These are phyloP conservation scores for Flabesymbios commensalis DNA, from an alignment of 2,888 invertebrate species.

Conservation along the genomic window DNA sequence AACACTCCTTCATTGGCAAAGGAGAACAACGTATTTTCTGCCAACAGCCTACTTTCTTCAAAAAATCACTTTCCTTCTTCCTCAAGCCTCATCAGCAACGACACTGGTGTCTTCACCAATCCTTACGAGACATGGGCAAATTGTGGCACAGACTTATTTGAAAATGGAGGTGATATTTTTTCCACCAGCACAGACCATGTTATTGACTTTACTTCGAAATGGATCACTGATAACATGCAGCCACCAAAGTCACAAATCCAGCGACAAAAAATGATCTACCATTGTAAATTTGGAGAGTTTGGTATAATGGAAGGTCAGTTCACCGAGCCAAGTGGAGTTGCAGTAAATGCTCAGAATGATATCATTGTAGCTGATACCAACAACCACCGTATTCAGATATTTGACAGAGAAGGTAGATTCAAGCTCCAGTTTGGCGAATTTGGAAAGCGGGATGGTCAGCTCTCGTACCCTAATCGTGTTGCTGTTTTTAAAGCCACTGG, in stretches of 20 bases:
- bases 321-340: too few species aligned
- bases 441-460: conserved; percentile 92
- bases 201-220: conserved; percentile 82
- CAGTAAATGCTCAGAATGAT: too few species aligned
- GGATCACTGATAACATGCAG: conserved; percentile 67
- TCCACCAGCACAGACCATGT: too few species aligned
- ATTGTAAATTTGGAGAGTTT: too few species aligned
- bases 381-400: too few species aligned
- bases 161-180: conserved; percentile 59
- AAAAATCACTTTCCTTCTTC: conserved; percentile 16
- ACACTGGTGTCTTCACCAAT: too few species aligned
- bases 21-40: conserved; percentile 41
- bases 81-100: conserved; percentile 4
- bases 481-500: conserved; percentile 98
- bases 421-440: conserved; percentile 99
- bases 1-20: too few species aligned
- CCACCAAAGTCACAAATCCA: conserved; percentile 82
- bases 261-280: conserved; percentile 99
- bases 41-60: conserved; percentile 56
- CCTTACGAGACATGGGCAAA: conserved; percentile 95
- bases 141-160: conserved; percentile 69
- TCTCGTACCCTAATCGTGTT: conserved; percentile 96
- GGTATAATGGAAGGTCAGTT: too few species aligned
- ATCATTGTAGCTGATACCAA: too few species aligned
- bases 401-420: conserved; percentile 97